Evolutionary conservation across 2,113 vertebrate genomes (phyloP), one percentile per base, ranked within the genome.

Genomic region (Nanorana parkeri): DNA sequence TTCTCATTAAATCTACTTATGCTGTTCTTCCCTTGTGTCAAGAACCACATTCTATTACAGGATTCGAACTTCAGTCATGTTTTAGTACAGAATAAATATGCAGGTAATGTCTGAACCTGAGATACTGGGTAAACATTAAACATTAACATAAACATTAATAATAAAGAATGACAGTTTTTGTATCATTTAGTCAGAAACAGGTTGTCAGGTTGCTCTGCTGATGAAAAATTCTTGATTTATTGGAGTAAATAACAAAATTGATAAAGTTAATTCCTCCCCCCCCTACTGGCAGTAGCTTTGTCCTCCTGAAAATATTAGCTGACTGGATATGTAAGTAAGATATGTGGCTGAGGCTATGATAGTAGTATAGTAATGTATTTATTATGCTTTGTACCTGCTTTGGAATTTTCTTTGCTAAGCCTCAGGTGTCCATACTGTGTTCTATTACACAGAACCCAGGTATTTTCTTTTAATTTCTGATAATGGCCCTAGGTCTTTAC

Each of bases 241-340:
- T 20, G 23, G 28, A 72, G 54, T 72, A 29, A 72, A 71, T 52
- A 69, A 52, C 68, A 52, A 51, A 24, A 71, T 5, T 20, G 17
- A 72, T 28, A 10, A n/a, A 29, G 4, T 20, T 3, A 20, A 28
- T 55, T 51, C 51, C 19, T 24, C 24, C 68, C 68, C 51, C 19
- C 51, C 24, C 68, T 3, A 55, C 17, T 7, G 52, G 68, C 68
- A 72, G 19, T 21, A 28, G 3, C 51, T 71, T 20, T 17, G 68
- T 2, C 8, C 23, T 72, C 8, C 55, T 72, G 68, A 55, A 47
- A 47, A 23, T 28, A 54, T 72, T 29, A 20, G 68, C 10, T 26
- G 47, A 8, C 4, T 71, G 23, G 23, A 71, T 54, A 36, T 36
- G 32, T 2, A 8, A 55, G 13, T 3, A 10, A 28, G 28, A 20